These are phyloP conservation scores for Habrosyne pyritoides DNA, from an alignment of 2,888 invertebrate species.

Conservation along the genomic window DNA sequence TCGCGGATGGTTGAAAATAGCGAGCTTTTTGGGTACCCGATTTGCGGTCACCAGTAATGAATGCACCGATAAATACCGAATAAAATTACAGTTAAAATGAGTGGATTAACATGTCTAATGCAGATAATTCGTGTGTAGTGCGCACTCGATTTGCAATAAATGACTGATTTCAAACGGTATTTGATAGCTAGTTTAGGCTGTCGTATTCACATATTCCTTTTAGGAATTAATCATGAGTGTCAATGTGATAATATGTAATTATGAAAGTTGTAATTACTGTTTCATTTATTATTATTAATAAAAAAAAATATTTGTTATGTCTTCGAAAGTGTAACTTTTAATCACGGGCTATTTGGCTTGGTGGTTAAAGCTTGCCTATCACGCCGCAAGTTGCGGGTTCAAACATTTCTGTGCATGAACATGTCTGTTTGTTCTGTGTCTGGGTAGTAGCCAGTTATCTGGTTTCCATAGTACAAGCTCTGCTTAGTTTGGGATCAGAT, in stretches of 20 bases:
- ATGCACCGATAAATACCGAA: slow-evolving; percentile 84
- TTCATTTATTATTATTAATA: too few relatives aligned
- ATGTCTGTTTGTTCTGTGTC: too few relatives aligned
- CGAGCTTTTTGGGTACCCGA: slow-evolving; percentile 81
- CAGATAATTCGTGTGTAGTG: slow-evolving; percentile 79
- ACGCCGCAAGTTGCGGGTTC: too few relatives aligned
- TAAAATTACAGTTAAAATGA: slow-evolving; percentile 84
- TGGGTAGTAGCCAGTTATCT: too few relatives aligned
- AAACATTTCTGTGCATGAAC: too few relatives aligned
- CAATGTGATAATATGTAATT: neutral
- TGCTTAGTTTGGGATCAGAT: too few relatives aligned
- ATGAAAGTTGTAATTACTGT: neutral
- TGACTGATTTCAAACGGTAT: slow-evolving; percentile 66
- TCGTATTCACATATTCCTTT: slow-evolving; percentile 30
- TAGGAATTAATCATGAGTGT: slow-evolving; percentile 11
- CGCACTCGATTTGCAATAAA: slow-evolving; percentile 70
- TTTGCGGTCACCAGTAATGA: slow-evolving; percentile 81
- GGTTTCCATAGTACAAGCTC: too few relatives aligned
- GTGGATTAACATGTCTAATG: slow-evolving; percentile 84
- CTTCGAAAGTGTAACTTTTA: too few relatives aligned
- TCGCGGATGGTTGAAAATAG: slow-evolving; percentile 68
- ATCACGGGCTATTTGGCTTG: too few relatives aligned
- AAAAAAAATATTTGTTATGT: too few relatives aligned
- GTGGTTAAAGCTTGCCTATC: too few relatives aligned
- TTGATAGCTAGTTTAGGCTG: slow-evolving; percentile 30